Conservation (phyloP, 2,797 vertebrate species). For the Brachymystax lenok region DNA sequence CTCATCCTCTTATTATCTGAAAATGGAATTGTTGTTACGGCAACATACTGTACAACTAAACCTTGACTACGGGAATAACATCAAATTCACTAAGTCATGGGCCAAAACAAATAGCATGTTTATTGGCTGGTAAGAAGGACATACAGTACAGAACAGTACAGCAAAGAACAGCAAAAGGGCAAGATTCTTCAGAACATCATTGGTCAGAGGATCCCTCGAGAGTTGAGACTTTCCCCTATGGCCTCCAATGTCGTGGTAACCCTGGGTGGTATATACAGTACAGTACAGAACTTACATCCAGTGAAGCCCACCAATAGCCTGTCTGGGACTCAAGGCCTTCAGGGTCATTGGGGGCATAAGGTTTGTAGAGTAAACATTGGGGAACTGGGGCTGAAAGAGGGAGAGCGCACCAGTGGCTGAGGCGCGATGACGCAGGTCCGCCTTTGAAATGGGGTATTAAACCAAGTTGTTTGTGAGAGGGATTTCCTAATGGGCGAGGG, state of each 20-base stretch:
- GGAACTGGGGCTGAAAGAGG: slow-evolving; percentile 27
- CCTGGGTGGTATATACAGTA: background rate
- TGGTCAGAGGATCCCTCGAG: background rate
- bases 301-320: background rate
- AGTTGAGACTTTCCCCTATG: background rate
- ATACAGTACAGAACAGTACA: background rate
- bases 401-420: slow-evolving; percentile 38
- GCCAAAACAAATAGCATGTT: background rate
- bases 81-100: slow-evolving; percentile 44
- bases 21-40: slow-evolving; percentile 36
- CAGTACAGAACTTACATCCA: background rate
- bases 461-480: slow-evolving; percentile 56
- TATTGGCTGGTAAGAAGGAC: background rate
- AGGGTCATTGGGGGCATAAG: background rate
- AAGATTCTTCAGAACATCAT: background rate
- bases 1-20: slow-evolving; percentile 33
- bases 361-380: slow-evolving; percentile 38
- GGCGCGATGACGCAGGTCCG: slow-evolving; percentile 55
- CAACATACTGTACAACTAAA: slow-evolving; percentile 22
- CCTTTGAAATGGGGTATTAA: slow-evolving; percentile 64
- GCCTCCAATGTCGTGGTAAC: background rate
- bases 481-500: slow-evolving; percentile 53
- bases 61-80: slow-evolving; percentile 40
- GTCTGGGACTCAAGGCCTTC: background rate
- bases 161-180: background rate